Evolutionary conservation across 2,888 invertebrate species (phyloP).

Genomic region (Pristionchus japonicus): DNA sequence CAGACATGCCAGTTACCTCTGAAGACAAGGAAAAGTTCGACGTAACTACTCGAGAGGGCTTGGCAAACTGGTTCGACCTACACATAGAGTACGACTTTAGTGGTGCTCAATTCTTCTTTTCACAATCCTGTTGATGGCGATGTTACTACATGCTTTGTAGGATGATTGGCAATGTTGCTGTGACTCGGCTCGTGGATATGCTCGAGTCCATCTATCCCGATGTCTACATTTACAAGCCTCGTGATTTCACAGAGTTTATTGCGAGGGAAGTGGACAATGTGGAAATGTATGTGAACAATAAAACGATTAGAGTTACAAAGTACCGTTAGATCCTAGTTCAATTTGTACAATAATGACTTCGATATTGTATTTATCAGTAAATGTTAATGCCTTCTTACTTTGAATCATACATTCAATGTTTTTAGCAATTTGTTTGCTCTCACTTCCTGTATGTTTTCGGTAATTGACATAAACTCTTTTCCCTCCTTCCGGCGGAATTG

Average conservation of each 20-base stretch:
- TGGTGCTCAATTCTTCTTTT: too few relatives aligned
- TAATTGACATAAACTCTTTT: not conserved
- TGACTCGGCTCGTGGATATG: not conserved
- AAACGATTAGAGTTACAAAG: not conserved
- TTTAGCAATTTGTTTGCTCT: not conserved
- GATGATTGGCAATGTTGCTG: not conserved
- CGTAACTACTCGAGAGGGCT: not conserved
- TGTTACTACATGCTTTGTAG: not conserved
- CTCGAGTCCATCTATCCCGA: not conserved
- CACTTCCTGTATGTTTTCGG: not conserved
- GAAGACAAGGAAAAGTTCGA: not conserved
- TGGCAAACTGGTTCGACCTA: not conserved
- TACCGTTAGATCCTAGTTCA: not conserved
- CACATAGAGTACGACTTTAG: not conserved
- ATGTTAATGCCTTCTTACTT: not conserved
- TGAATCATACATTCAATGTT: not conserved
- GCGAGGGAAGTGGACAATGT: not conserved
- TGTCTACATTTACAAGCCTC: not conserved
- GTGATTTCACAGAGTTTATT: not conserved
- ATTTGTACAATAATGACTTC: not conserved
- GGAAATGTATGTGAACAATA: not conserved
- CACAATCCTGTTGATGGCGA: too few relatives aligned
- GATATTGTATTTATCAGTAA: not conserved
- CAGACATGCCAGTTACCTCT: not conserved
- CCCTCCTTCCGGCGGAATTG: not conserved